phyloP scores from a whole-genome alignment of 2,888 invertebrate genomes.

The Brachypalpus laphriformis region DNA sequence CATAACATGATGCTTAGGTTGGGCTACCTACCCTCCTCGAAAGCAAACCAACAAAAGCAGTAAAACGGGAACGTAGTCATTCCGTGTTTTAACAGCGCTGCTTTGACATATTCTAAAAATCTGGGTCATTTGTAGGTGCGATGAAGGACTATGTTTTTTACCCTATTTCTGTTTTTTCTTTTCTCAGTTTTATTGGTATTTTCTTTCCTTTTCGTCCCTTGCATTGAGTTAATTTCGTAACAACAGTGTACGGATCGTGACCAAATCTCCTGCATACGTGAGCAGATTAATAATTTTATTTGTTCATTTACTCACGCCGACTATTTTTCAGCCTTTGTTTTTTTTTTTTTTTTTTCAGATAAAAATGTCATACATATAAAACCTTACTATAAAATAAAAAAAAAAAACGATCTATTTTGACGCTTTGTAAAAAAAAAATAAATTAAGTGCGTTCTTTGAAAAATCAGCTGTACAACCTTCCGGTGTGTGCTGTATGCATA shows the following conservation, averaged over 20 bases:
- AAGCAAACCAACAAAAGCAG: not conserved
- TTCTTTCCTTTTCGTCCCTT: slow-evolving; percentile 23
- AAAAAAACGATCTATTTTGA: not conserved
- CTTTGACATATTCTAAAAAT: slow-evolving; percentile 50
- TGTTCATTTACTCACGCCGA: not conserved
- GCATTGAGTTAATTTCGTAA: slow-evolving; percentile 75
- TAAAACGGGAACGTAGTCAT: slow-evolving; percentile 23
- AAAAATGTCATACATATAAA: slow-evolving; percentile 6
- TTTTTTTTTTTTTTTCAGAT: slow-evolving; percentile 28
- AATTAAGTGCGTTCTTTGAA: not conserved
- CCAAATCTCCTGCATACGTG: slow-evolving; percentile 74
- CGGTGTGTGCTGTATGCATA: not conserved
- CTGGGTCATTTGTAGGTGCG: slow-evolving; percentile 31
- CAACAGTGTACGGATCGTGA: slow-evolving; percentile 75
- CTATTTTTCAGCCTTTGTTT: not conserved
- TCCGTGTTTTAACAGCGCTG: slow-evolving; percentile 20
- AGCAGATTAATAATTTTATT: slow-evolving; percentile 62
- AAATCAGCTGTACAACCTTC: not conserved
- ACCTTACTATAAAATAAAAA: slow-evolving; percentile 1
- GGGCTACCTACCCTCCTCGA: not conserved
- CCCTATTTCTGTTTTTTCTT: not conserved
- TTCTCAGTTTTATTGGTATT: not conserved
- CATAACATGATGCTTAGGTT: slow-evolving; percentile 50
- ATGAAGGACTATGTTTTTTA: slow-evolving; percentile 23
- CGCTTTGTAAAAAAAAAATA: not conserved